phyloP scores from a whole-genome alignment of 2,113 vertebrate genomes.

The Istiophorus platypterus region DNA sequence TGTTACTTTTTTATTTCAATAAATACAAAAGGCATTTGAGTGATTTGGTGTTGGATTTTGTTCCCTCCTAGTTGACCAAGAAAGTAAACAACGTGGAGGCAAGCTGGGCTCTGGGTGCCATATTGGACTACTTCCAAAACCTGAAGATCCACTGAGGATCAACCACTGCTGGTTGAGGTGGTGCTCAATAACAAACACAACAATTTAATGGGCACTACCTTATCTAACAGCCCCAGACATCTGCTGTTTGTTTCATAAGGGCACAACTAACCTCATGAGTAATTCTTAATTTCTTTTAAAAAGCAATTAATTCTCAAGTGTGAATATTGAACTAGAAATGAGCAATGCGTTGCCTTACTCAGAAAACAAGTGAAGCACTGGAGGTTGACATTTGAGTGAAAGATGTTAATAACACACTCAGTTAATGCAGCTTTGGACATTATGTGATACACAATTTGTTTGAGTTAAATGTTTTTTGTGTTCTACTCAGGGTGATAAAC shows the following conservation, averaged over 20 bases:
- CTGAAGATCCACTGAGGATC: conserved; percentile 82
- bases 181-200: conserved; percentile 34
- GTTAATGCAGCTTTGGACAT: conserved; percentile 31
- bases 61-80: conserved; percentile 89
- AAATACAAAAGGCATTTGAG: conserved; percentile 74
- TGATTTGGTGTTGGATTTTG: conserved; percentile 52
- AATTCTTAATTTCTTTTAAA: conserved; percentile 25
- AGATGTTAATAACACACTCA: conserved; percentile 28
- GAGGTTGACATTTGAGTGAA: conserved; percentile 37
- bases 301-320: conserved; percentile 50
- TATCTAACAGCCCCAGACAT: conserved; percentile 34
- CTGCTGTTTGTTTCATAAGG: conserved; percentile 20
- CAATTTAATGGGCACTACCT: conserved; percentile 14
- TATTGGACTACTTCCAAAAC: conserved; percentile 90
- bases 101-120: conserved; percentile 96
- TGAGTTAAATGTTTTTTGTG: neutral
- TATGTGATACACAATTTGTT: neutral
- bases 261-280: conserved; percentile 33
- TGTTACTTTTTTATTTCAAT: conserved; percentile 64
- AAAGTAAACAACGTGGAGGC: conserved; percentile 96
- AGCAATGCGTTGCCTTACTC: conserved; percentile 21
- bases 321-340: conserved; percentile 47
- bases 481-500: conserved; percentile 28
- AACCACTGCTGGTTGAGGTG: conserved; percentile 24
- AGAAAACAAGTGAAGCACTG: conserved; percentile 28